Conservation (phyloP, 1,140 invertebrate species). For the Eufriesea mexicana region DNA sequence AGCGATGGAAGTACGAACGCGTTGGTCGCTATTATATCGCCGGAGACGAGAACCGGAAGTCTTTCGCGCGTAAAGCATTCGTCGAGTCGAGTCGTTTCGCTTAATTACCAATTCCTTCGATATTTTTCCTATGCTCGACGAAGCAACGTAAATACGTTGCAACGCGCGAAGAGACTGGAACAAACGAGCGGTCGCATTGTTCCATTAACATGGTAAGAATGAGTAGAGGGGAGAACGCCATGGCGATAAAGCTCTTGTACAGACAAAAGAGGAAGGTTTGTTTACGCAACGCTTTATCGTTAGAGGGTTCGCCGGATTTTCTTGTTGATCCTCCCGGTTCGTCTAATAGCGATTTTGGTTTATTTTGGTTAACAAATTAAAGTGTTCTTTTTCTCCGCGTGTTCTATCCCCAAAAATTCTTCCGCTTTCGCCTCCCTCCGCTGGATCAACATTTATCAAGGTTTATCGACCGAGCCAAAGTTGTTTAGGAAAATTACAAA, state of each 20-base stretch:
- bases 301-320: slow-evolving; percentile 68
- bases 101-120: not conserved
- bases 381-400: slow-evolving; percentile 22
- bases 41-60: too few relatives aligned
- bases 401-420: slow-evolving; percentile 10
- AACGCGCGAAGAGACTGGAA: not conserved
- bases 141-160: not conserved
- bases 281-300: slow-evolving; percentile 73
- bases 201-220: slow-evolving; percentile 63
- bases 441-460: slow-evolving; percentile 49
- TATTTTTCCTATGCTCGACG: not conserved
- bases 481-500: not conserved
- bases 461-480: not conserved
- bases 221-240: slow-evolving; percentile 27
- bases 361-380: slow-evolving; percentile 75
- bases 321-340: slow-evolving; percentile 68
- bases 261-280: slow-evolving; percentile 58
- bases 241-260: slow-evolving; percentile 55
- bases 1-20: slow-evolving; percentile 56
- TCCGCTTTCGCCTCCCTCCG: slow-evolving; percentile 24
- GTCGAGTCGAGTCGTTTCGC: not conserved
- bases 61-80: not conserved
- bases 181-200: slow-evolving; percentile 49
- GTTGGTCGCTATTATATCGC: not conserved
- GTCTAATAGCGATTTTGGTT: slow-evolving; percentile 72